Percentiles rank a stretch among this genome's conserved stretches.
These are phyloP conservation scores for Pungitius pungitius DNA, from an alignment of 2,113 vertebrate genomes.

Conservation along the genomic window DNA sequence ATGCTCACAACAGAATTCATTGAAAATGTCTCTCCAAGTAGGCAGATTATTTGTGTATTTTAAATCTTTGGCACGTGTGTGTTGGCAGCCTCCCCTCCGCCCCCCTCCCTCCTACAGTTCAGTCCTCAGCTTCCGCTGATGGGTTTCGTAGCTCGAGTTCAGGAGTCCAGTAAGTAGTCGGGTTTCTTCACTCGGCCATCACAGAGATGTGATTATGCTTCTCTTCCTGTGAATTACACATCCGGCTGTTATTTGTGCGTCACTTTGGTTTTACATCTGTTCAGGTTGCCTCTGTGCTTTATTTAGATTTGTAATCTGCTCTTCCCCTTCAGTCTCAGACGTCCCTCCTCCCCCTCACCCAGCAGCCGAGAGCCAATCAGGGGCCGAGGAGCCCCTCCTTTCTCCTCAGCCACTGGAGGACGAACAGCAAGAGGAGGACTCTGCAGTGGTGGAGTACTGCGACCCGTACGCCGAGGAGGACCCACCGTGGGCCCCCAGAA, in stretches of 20 bases:
- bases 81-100: constrained; percentile 86
- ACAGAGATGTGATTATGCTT: neutral
- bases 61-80: neutral
- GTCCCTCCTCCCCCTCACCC: constrained; percentile 83
- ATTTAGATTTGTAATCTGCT: neutral
- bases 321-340: constrained; percentile 85
- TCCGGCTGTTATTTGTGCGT: neutral
- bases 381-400: constrained; percentile 83
- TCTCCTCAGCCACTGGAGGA: constrained; percentile 84
- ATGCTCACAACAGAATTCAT: neutral
- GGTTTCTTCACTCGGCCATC: neutral
- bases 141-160: constrained; percentile 97
- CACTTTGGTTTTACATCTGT: neutral
- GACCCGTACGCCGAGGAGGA: constrained; percentile 97
- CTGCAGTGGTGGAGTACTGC: constrained; percentile 92
- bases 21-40: neutral
- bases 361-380: constrained; percentile 78
- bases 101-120: constrained; percentile 93
- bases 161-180: constrained; percentile 94
- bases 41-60: neutral
- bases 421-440: constrained; percentile 89
- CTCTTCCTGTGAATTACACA: neutral
- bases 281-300: neutral
- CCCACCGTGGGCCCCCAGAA: constrained; percentile 92
- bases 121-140: constrained; percentile 97